A percentile compares a stretch with the other conserved stretches of the same genome.
These are phyloP conservation scores for Conistra vaccinii DNA, from an alignment of 2,888 invertebrate genomes.

Conservation along the genomic window DNA sequence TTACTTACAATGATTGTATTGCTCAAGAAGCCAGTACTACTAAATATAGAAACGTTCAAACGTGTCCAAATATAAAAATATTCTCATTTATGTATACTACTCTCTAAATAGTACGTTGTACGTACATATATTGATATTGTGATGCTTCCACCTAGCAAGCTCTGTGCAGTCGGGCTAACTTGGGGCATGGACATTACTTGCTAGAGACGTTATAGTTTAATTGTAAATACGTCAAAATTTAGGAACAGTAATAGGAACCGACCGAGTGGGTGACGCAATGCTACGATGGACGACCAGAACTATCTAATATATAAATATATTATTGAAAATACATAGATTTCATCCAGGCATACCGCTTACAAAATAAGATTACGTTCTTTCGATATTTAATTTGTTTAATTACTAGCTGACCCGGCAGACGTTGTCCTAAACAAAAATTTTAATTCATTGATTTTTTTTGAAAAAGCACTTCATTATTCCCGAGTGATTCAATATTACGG, in stretches of 20 bases:
- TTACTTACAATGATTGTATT: conserved; percentile 53
- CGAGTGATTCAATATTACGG: not conserved
- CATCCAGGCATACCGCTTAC: not conserved
- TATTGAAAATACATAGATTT: conserved; percentile 17
- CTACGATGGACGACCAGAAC: conserved; percentile 19
- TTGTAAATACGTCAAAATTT: conserved; percentile 29
- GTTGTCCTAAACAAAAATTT: not conserved
- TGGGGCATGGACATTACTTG: conserved; percentile 16
- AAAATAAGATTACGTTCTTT: conserved; percentile 1
- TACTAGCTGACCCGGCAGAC: not conserved
- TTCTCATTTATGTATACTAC: conserved; percentile 47
- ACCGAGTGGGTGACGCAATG: not conserved
- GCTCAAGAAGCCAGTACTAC: conserved; percentile 40
- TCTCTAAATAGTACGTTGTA: conserved; percentile 28
- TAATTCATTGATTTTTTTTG: no score
- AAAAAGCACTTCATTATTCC: not conserved
- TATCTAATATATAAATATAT: conserved; percentile 13
- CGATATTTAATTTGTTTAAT: not conserved
- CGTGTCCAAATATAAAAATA: conserved; percentile 64
- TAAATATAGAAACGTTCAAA: conserved; percentile 56
- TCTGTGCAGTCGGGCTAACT: conserved; percentile 22
- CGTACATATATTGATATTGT: conserved; percentile 4
- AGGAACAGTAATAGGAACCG: conserved; percentile 33
- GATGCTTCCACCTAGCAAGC: conserved; percentile 26
- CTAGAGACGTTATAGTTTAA: not conserved